These are phyloP conservation scores for Polymixis flavicincta DNA, from an alignment of 2,888 invertebrate species.

Conservation along the genomic window DNA sequence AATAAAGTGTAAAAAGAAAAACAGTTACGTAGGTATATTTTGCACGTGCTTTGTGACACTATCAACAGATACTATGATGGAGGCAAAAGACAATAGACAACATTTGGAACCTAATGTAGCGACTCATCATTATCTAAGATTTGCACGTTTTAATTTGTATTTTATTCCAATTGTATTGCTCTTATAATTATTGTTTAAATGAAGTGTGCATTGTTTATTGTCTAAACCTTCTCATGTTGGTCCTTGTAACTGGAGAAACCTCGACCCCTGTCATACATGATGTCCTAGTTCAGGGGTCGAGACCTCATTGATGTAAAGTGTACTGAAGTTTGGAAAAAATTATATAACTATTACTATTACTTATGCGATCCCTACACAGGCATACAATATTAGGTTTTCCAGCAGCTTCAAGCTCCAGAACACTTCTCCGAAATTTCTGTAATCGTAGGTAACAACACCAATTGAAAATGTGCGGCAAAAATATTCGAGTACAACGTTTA, in stretches of 20 bases:
- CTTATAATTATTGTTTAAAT: too few species aligned
- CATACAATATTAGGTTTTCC: too few species aligned
- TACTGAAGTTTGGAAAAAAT: background rate
- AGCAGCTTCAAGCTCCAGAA: background rate
- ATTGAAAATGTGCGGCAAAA: constrained; percentile 59
- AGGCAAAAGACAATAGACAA: too few species aligned
- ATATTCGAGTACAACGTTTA: constrained; percentile 53
- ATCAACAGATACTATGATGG: too few species aligned
- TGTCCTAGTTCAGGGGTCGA: background rate
- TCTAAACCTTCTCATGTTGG: background rate
- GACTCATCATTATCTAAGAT: too few species aligned
- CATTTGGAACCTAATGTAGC: too few species aligned
- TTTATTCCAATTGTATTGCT: too few species aligned
- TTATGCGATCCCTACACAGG: background rate
- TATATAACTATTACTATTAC: background rate
- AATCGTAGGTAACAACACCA: constrained; percentile 18
- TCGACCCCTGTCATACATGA: background rate
- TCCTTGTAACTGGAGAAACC: background rate
- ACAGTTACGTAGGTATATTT: too few species aligned
- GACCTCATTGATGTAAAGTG: background rate
- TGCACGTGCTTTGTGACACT: too few species aligned
- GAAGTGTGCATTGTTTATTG: background rate
- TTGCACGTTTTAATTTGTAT: too few species aligned
- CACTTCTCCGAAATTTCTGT: constrained; percentile 14
- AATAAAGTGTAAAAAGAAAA: too few species aligned